These are phyloP conservation scores for Thunnus thynnus DNA, from an alignment of 2,113 vertebrate species.

Conservation along the genomic window DNA sequence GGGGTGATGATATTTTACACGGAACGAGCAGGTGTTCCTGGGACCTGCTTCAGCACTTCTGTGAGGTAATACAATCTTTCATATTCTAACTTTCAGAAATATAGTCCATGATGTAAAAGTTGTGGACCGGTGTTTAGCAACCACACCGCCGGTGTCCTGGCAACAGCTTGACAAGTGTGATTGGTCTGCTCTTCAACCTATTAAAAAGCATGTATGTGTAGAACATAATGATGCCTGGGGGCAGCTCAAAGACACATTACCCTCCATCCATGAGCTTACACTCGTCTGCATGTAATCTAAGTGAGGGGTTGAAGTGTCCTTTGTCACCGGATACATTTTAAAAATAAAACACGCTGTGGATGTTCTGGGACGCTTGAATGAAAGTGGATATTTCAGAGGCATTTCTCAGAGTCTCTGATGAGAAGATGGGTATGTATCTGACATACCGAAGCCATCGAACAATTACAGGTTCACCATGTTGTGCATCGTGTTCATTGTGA, in stretches of 20 bases:
- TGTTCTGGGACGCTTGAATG: conserved; percentile 83
- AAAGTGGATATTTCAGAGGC: conserved; percentile 82
- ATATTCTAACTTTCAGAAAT: conserved; percentile 95
- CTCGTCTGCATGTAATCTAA: conserved; percentile 88
- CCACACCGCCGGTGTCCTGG: conserved; percentile 82
- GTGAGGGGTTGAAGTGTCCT: conserved; percentile 88
- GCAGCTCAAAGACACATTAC: conserved; percentile 83
- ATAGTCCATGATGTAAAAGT: conserved; percentile 97
- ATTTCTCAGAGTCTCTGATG: conserved; percentile 77
- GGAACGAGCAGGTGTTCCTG: conserved; percentile 82
- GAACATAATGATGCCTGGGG: conserved; percentile 88
- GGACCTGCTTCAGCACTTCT: conserved; percentile 89
- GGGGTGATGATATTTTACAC: conserved; percentile 81
- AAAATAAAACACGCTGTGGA: conserved; percentile 91
- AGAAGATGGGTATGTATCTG: conserved; percentile 63
- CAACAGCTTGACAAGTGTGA: conserved; percentile 83
- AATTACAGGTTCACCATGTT: conserved; percentile 58
- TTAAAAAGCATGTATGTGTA: conserved; percentile 80
- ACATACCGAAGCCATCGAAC: conserved; percentile 65
- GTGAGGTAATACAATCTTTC: conserved; percentile 92
- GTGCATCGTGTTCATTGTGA: conserved; percentile 6
- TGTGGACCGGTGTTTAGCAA: conserved; percentile 89
- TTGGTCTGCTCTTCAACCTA: conserved; percentile 87
- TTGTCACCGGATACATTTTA: conserved; percentile 90
- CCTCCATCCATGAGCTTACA: conserved; percentile 82